Evolutionary conservation across 1,140 invertebrate species (phyloP).

Genomic region (Triops cancriformis): DNA sequence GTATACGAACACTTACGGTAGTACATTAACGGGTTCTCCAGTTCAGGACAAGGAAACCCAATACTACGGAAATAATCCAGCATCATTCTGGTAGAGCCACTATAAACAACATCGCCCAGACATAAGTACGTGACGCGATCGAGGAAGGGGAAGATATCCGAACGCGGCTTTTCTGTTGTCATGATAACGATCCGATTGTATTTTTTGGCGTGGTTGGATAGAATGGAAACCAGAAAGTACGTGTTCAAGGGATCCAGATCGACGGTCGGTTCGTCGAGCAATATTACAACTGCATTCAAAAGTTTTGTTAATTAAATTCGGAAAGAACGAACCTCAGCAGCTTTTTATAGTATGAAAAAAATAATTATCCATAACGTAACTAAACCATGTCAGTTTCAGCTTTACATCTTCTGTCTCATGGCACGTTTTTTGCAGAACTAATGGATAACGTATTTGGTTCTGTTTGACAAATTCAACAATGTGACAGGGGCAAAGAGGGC

Average conservation of each 20-base stretch:
- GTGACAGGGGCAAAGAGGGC: too few species aligned
- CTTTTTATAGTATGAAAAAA: too few species aligned
- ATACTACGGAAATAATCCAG: slow-evolving; percentile 84
- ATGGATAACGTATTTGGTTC: too few species aligned
- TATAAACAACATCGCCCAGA: slow-evolving; percentile 81
- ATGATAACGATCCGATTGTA: slow-evolving; percentile 77
- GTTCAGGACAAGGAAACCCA: slow-evolving; percentile 82
- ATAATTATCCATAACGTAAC: too few species aligned
- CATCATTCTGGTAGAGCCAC: slow-evolving; percentile 77
- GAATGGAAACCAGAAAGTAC: slow-evolving; percentile 81
- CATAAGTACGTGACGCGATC: slow-evolving; percentile 75
- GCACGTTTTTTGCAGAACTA: too few species aligned
- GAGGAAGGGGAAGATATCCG: slow-evolving; percentile 85
- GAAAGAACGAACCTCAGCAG: too few species aligned
- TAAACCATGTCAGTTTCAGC: too few species aligned
- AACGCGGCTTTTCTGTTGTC: slow-evolving; percentile 85
- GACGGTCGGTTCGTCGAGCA: slow-evolving; percentile 83
- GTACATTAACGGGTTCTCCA: slow-evolving; percentile 89
- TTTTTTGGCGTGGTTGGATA: slow-evolving; percentile 84
- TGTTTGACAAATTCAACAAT: too few species aligned
- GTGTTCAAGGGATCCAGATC: slow-evolving; percentile 83
- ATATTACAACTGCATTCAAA: slow-evolving; percentile 57
- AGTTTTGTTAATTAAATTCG: not conserved
- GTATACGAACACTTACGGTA: slow-evolving; percentile 58
- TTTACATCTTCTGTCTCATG: too few species aligned